Evolutionary conservation across 2,797 vertebrate genomes (phyloP), one percentile per base, ranked within the genome.

Genomic region (Coccyzus lansbergi): DNA sequence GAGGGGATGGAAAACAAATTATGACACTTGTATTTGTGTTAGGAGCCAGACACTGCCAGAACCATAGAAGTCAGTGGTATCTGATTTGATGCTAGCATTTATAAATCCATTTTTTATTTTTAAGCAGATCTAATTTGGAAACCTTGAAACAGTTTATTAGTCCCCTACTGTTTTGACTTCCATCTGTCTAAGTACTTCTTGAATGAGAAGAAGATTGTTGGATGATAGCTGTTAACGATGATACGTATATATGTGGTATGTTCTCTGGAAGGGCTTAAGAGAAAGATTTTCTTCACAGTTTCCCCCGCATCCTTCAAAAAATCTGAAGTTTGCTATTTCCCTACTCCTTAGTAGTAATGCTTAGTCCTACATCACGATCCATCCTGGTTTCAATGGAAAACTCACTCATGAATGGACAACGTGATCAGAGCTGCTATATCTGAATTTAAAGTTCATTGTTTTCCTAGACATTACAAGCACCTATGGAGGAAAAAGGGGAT

Each of bases 1-100:
- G 90, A 95, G 49, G n/a, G 31, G 19, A 71, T 62, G 75, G 74
- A 86, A 96, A 94, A 94, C 78, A 96, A 96, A 90, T 96, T n/a
- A 77, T 13, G 13, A 86, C 86, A 80, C 92, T 90, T 95, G 63
- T 94, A 38, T 94, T 93, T 83, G 78, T 79, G 36, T 49, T 90
- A 42, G 77, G 52, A 94, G 88, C 60, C 93, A 90, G 75, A 94
- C 48, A 70, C 63, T 33, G 53, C 92, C 71, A 90, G 83, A 92
- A 86, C 80, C 72, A 55, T 28, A 38, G 90, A 92, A 94, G 75
- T 94, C 76, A 52, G 90, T 67, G 68, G 59, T 72, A 91, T 89
- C 72, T 1, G 55, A 89, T n/a, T 62, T 58, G 72, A 91, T 55
- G 9, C 21, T 89, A 24, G 62, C 28, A 20, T 80, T 84, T 91